A percentile compares a stretch with the other conserved stretches of the same genome.
Evolutionary conservation across 2,888 invertebrate species (phyloP).

Genomic region (Pyrgus malvae): DNA sequence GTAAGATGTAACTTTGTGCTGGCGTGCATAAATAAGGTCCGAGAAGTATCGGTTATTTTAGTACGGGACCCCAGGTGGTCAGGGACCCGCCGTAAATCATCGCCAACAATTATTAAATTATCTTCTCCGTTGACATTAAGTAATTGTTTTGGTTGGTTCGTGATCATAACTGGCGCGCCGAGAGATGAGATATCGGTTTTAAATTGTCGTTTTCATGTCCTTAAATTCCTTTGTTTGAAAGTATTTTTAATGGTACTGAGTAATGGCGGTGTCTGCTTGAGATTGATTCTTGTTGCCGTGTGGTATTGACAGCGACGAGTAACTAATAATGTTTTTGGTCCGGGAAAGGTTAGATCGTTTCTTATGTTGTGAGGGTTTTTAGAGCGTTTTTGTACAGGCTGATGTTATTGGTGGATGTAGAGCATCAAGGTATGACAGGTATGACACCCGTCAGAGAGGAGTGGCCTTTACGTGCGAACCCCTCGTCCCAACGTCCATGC

Average conservation of each 20-base stretch:
- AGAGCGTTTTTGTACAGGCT: no score
- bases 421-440: no score
- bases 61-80: conserved; percentile 76
- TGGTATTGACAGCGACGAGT: conserved; percentile 19
- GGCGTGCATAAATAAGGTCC: conserved; percentile 73
- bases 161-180: conserved; percentile 61
- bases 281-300: conserved; percentile 18
- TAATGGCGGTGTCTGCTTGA: conserved; percentile 27
- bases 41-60: conserved; percentile 75
- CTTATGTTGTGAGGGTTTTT: no score
- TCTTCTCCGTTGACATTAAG: conserved; percentile 81
- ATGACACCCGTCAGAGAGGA: no score
- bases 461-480: no score
- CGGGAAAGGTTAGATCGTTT: not conserved
- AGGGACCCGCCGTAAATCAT: conserved; percentile 73
- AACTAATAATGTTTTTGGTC: not conserved
- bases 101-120: conserved; percentile 79
- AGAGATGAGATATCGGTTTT: conserved; percentile 62
- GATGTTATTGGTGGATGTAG: no score
- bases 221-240: conserved; percentile 56
- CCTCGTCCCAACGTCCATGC: no score
- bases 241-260: conserved; percentile 41
- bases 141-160: conserved; percentile 72
- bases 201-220: conserved; percentile 56
- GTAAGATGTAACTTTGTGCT: conserved; percentile 76